Evolutionary conservation across 2,113 vertebrate genomes (phyloP).

Genomic region (Platichthys flesus): DNA sequence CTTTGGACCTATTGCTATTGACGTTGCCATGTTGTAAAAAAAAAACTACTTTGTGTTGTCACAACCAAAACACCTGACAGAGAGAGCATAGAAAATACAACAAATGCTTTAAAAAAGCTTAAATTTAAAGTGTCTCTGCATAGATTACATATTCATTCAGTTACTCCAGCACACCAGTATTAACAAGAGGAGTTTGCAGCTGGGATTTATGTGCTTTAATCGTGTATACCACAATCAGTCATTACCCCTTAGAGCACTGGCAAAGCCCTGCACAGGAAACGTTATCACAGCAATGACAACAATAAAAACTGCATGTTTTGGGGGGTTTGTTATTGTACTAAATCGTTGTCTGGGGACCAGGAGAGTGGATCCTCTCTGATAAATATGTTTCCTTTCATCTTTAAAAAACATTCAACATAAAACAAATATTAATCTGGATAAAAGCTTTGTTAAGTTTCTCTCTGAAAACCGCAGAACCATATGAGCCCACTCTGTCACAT

Average conservation of each 20-base stretch:
- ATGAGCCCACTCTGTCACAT: too few species aligned
- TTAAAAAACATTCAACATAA: too few species aligned
- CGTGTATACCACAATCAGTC: background rate
- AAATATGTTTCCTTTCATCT: background rate
- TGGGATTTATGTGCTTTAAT: constrained; percentile 6
- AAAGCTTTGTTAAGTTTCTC: too few species aligned
- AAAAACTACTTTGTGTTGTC: background rate
- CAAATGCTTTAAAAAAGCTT: background rate
- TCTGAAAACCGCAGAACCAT: too few species aligned
- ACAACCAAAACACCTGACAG: background rate
- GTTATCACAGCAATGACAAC: background rate
- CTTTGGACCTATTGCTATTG: background rate
- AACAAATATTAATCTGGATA: too few species aligned
- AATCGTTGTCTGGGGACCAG: background rate
- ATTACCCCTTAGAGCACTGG: background rate
- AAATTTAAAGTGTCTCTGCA: background rate
- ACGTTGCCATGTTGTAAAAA: too few species aligned
- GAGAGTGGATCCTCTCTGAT: background rate
- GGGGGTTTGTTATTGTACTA: background rate
- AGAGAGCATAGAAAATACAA: background rate
- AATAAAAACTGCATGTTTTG: background rate
- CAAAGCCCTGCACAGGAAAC: background rate
- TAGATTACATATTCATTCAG: constrained; percentile 7
- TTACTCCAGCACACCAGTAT: background rate
- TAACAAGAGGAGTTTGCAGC: background rate